Evolutionary conservation across 2,113 vertebrate species (phyloP).

Genomic region (Heterocephalus glaber): DNA sequence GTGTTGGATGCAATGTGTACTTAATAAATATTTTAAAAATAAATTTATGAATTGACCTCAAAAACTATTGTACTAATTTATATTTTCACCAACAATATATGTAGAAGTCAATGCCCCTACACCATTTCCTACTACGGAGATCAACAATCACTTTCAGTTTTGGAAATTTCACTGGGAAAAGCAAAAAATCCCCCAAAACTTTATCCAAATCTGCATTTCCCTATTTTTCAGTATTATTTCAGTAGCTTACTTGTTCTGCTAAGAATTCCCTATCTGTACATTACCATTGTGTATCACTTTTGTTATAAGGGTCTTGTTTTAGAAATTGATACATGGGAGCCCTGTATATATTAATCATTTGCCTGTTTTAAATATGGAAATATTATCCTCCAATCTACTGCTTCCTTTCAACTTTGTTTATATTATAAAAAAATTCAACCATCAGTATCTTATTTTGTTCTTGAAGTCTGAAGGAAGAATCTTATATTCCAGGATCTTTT

Average conservation of each 20-base stretch:
- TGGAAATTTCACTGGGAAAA: neutral
- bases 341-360: neutral
- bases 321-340: neutral
- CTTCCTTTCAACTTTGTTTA: neutral
- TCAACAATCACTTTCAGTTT: neutral
- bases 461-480: neutral
- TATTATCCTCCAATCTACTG: neutral
- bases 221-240: neutral
- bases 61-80: neutral
- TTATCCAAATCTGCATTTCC: neutral
- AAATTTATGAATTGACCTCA: neutral
- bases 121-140: neutral
- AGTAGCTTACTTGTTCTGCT: neutral
- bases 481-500: neutral
- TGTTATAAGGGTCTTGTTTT: neutral
- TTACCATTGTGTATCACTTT: neutral
- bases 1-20: neutral
- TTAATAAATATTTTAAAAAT: neutral
- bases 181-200: neutral
- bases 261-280: neutral
- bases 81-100: neutral
- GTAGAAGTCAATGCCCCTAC: neutral
- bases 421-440: constrained; percentile 36
- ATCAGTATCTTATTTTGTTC: neutral
- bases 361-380: neutral